phyloP scores from a whole-genome alignment of 2,888 invertebrate genomes.

The Suillia variegata region DNA sequence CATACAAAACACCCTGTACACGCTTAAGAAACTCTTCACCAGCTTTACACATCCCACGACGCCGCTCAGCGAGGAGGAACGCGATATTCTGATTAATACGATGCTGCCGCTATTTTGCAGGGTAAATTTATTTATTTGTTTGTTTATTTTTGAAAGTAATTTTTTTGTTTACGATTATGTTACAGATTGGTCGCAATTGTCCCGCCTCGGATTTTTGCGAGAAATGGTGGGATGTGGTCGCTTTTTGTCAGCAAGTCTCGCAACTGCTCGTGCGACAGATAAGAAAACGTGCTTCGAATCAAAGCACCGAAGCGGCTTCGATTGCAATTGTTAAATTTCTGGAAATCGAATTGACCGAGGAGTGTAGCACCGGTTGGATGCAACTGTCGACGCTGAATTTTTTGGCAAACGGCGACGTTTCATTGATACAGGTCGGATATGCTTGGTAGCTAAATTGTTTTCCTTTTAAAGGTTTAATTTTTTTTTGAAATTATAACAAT shows the following conservation, averaged over 20 bases:
- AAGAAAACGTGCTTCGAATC: constrained; percentile 88
- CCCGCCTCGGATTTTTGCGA: constrained; percentile 96
- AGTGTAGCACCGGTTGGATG: constrained; percentile 97
- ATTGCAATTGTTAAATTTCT: constrained; percentile 96
- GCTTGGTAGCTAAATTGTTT: too few species aligned
- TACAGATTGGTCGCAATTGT: constrained; percentile 88
- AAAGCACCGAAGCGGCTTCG: constrained; percentile 94
- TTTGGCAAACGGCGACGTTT: constrained; percentile 86
- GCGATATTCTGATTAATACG: constrained; percentile 93
- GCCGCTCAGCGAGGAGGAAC: constrained; percentile 77
- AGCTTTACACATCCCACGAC: constrained; percentile 91
- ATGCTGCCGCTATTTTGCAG: constrained; percentile 98
- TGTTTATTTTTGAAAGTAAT: too few species aligned
- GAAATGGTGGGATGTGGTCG: constrained; percentile 94
- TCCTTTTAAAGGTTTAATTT: constrained; percentile 40
- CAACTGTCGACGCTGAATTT: constrained; percentile 88
- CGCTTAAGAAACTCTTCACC: constrained; percentile 93
- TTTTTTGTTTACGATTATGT: neutral
- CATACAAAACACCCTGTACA: constrained; percentile 91
- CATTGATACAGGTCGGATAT: constrained; percentile 89
- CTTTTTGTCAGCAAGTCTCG: constrained; percentile 94
- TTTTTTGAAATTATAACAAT: neutral
- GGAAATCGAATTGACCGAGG: constrained; percentile 93
- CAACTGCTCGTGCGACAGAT: constrained; percentile 97
- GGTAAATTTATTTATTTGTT: constrained; percentile 70